Percentiles rank a stretch among this genome's conserved stretches.
These are phyloP conservation scores for Ennomos erosarius DNA, from an alignment of 2,888 invertebrate species.

Conservation along the genomic window DNA sequence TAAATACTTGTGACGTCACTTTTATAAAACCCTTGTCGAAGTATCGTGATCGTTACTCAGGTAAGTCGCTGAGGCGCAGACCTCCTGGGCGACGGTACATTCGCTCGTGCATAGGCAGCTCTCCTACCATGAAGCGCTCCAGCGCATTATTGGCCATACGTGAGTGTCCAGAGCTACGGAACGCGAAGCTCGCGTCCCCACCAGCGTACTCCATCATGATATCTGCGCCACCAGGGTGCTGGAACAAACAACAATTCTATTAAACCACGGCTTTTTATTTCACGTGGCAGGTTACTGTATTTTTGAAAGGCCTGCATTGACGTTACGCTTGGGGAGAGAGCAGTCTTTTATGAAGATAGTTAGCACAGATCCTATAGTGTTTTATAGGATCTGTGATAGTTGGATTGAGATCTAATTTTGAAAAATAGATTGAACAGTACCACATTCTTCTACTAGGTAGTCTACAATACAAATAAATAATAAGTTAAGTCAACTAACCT, in stretches of 20 bases:
- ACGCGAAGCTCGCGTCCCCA: conserved; percentile 93
- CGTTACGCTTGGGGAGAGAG: too few species aligned
- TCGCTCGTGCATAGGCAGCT: conserved; percentile 89
- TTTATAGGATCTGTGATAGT: too few species aligned
- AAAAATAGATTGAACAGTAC: too few species aligned
- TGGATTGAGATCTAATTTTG: too few species aligned
- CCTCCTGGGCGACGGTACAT: conserved; percentile 89
- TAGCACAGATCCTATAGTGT: too few species aligned
- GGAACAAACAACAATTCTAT: conserved; percentile 48
- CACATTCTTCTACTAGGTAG: too few species aligned
- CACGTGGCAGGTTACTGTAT: too few species aligned
- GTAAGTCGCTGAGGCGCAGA: conserved; percentile 84
- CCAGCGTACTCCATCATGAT: conserved; percentile 94
- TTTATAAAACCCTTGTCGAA: background rate
- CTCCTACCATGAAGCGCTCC: conserved; percentile 90
- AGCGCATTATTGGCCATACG: conserved; percentile 87
- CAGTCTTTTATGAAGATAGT: too few species aligned
- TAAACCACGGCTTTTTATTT: too few species aligned
- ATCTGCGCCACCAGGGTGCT: conserved; percentile 94
- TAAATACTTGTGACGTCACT: background rate
- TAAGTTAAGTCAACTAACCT: conserved; percentile 74
- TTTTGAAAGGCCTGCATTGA: too few species aligned
- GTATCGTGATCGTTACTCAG: conserved; percentile 63
- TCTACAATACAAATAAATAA: background rate
- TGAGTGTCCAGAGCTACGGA: conserved; percentile 92